phyloP scores from a whole-genome alignment of 2,797 vertebrate species.

The Myiothlypis chrysogaster region DNA sequence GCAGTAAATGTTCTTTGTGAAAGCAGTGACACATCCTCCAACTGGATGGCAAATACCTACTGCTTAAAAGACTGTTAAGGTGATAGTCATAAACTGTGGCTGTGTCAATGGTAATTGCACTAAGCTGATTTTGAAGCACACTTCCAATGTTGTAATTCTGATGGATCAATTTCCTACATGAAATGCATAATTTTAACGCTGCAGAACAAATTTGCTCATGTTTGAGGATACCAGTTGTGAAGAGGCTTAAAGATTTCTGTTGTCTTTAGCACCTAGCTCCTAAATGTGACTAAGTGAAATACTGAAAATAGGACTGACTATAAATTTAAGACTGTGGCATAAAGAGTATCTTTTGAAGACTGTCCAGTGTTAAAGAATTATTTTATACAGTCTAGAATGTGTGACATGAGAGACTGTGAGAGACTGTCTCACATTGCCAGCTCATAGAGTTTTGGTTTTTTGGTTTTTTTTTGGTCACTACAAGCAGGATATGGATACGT shows the following conservation, averaged over 20 bases:
- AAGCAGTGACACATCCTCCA: background rate
- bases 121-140: background rate
- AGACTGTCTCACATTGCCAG: background rate
- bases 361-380: background rate
- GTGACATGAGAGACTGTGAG: background rate
- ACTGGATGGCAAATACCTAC: background rate
- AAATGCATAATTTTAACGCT: background rate
- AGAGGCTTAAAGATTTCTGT: background rate
- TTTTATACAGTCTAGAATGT: background rate
- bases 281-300: background rate
- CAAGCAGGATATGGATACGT: rapidly evolving
- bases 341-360: background rate
- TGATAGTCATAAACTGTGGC: background rate
- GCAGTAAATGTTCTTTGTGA: background rate
- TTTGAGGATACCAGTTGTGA: background rate
- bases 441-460: background rate
- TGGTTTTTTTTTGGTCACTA: no score
- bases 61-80: background rate
- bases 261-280: background rate
- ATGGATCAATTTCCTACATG: background rate
- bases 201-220: rapidly evolving
- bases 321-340: background rate
- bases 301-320: background rate
- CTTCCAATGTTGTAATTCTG: background rate
- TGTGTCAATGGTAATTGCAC: background rate